Percentiles rank a stretch among this genome's conserved stretches.
Conservation (phyloP, 2,113 vertebrate genomes). For the Callipepla squamata region DNA sequence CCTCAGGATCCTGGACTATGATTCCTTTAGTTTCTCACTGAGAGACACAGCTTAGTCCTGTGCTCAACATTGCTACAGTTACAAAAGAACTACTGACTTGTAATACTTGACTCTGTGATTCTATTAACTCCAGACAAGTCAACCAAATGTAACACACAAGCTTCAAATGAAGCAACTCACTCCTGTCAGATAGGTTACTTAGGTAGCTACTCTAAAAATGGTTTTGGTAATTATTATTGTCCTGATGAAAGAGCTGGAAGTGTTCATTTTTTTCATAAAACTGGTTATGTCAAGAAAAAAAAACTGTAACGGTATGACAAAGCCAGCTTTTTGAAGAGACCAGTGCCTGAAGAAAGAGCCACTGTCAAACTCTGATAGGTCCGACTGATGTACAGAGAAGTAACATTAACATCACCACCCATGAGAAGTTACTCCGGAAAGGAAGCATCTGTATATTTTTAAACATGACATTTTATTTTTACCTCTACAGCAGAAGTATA, state of each 20-base stretch:
- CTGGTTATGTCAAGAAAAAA: not conserved
- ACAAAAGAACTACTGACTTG: not conserved
- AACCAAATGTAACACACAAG: not conserved
- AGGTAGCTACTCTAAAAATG: not conserved
- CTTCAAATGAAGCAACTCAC: not conserved
- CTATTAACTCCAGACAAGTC: not conserved
- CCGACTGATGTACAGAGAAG: not conserved
- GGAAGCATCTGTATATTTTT: fast-evolving
- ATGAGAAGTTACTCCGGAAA: not conserved
- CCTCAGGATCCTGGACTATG: not conserved
- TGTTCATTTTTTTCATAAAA: not conserved
- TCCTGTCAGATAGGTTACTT: not conserved
- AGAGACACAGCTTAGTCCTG: not conserved
- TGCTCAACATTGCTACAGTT: not conserved
- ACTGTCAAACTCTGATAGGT: not conserved
- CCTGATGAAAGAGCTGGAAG: not conserved
- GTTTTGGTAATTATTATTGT: not conserved
- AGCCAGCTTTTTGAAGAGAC: not conserved
- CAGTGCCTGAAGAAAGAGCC: not conserved
- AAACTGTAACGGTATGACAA: not conserved
- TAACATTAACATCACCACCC: not conserved
- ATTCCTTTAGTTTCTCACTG: not conserved
- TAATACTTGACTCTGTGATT: not conserved
- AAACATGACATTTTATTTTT: not conserved
- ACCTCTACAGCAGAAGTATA: not conserved